Evolutionary conservation across 2,113 vertebrate genomes (phyloP).

Genomic region (sheep (Ovis aries)): DNA sequence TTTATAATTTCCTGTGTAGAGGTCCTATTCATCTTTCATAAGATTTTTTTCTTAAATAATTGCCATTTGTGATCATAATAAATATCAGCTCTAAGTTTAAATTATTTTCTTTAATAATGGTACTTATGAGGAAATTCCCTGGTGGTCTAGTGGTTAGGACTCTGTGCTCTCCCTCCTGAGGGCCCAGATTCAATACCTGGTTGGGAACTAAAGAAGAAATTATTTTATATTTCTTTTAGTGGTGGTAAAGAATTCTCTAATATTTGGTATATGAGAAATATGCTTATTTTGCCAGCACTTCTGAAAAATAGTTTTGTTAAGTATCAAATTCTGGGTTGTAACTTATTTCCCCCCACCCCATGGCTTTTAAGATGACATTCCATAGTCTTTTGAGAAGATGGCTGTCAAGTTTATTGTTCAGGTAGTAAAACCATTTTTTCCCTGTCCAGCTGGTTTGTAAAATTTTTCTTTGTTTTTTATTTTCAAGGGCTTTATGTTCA

Average conservation of each 20-base stretch:
- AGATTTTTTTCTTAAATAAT: neutral
- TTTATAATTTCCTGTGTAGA: neutral
- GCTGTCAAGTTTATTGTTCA: neutral
- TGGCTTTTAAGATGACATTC: neutral
- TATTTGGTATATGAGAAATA: neutral
- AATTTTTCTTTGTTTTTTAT: neutral
- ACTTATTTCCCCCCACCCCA: neutral
- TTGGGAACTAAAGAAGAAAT: neutral
- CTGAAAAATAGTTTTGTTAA: constrained; percentile 7
- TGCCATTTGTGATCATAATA: neutral
- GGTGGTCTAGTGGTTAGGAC: neutral
- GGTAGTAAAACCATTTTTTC: neutral
- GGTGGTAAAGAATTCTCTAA: neutral
- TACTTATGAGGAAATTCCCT: neutral
- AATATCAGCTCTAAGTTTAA: neutral
- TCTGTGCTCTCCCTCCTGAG: neutral
- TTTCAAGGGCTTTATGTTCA: neutral
- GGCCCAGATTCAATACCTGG: neutral
- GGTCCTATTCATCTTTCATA: neutral
- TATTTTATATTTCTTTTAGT: neutral
- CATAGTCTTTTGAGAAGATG: neutral
- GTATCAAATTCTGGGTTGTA: neutral
- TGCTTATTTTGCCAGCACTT: neutral
- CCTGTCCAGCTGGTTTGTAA: neutral
- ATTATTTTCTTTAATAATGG: neutral